Conservation (phyloP, 2,888 invertebrate genomes). For the Apamea anceps region DNA sequence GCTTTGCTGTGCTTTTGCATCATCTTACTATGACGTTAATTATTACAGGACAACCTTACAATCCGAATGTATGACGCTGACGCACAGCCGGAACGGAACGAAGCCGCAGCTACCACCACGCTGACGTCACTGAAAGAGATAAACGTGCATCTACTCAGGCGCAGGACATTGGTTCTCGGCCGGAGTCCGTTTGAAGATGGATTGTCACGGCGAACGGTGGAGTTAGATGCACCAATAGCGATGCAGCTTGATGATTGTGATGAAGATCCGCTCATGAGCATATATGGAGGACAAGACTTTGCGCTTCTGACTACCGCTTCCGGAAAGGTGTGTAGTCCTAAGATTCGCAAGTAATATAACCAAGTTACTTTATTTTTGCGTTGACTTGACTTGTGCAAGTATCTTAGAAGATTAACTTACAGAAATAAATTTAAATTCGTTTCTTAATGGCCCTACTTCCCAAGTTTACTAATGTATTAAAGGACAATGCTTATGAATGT, state of each 20-base stretch:
- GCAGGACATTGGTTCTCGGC: slow-evolving; percentile 83
- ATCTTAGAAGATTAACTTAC: background rate
- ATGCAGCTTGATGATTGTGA: slow-evolving; percentile 91
- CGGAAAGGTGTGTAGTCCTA: slow-evolving; percentile 92
- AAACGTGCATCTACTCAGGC: slow-evolving; percentile 82
- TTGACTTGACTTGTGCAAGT: background rate
- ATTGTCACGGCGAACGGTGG: slow-evolving; percentile 74
- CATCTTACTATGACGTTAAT: background rate
- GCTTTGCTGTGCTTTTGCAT: background rate
- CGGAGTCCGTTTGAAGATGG: slow-evolving; percentile 84
- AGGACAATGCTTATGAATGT: background rate
- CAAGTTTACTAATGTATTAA: background rate
- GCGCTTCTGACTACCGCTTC: slow-evolving; percentile 95
- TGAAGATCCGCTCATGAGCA: slow-evolving; percentile 94
- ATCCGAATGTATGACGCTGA: slow-evolving; percentile 84
- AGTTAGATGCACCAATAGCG: slow-evolving; percentile 88
- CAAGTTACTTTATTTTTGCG: background rate
- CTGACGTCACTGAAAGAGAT: slow-evolving; percentile 80
- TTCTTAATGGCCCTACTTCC: background rate
- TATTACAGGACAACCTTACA: slow-evolving; percentile 81
- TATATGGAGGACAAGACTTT: slow-evolving; percentile 97
- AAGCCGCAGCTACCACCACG: slow-evolving; percentile 71
- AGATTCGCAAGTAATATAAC: background rate
- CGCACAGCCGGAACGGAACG: slow-evolving; percentile 68
- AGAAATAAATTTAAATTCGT: background rate